Percentiles rank a stretch among this genome's conserved stretches.
phyloP scores from a whole-genome alignment of 2,888 invertebrate species.

The Pterostichus niger region DNA sequence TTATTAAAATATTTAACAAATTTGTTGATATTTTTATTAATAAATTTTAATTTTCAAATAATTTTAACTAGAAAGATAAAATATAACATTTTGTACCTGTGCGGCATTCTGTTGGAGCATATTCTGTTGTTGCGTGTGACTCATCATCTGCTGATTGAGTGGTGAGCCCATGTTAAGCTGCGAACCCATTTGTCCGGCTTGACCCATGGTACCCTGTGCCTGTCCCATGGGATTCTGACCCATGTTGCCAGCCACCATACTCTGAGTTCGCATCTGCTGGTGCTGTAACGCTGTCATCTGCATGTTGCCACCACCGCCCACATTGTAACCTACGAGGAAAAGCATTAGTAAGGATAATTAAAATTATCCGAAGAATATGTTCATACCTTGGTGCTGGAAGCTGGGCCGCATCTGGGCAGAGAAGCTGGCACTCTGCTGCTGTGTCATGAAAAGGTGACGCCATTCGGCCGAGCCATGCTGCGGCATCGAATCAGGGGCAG shows the following conservation, averaged over 20 bases:
- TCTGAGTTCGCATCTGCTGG: constrained; percentile 76
- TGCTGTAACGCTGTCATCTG: constrained; percentile 78
- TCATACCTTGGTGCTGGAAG: constrained; percentile 78
- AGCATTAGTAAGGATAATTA: no score
- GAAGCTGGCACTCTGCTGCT: constrained; percentile 78
- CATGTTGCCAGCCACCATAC: constrained; percentile 71
- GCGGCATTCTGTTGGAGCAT: constrained; percentile 78
- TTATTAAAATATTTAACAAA: not conserved
- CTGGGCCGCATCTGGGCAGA: constrained; percentile 78
- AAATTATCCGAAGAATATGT: no score
- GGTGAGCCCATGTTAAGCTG: constrained; percentile 68
- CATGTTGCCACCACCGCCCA: constrained; percentile 74
- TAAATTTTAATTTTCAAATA: no score
- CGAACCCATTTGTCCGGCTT: constrained; percentile 70
- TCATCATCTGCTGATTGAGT: constrained; percentile 78
- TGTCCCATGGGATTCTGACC: constrained; percentile 67
- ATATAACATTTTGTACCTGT: constrained; percentile 73
- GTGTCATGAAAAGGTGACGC: constrained; percentile 83
- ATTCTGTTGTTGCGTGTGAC: constrained; percentile 78
- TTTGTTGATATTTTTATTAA: no score
- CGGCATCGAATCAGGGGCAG: constrained; percentile 78
- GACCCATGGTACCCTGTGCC: constrained; percentile 70
- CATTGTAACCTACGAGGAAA: constrained; percentile 66
- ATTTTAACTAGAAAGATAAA: no score
- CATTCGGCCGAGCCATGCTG: constrained; percentile 79